phyloP scores from a whole-genome alignment of 2,888 invertebrate genomes.

The Maniola hyperantus region DNA sequence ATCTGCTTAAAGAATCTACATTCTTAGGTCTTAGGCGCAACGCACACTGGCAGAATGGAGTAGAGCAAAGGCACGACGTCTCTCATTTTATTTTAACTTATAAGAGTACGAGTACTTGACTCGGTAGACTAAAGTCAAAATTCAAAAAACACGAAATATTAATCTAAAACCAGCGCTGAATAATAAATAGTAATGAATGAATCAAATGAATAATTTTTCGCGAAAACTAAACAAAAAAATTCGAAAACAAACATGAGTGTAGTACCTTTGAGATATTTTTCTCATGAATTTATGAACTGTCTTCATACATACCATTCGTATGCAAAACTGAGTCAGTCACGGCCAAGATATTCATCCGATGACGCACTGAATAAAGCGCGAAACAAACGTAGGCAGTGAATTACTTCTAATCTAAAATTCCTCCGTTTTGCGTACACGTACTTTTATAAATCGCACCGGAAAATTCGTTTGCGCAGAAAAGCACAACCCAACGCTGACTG shows the following conservation, averaged over 20 bases:
- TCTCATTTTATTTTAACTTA: too few species aligned
- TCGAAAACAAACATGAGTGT: slow-evolving; percentile 22
- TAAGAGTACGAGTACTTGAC: too few species aligned
- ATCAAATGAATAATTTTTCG: slow-evolving; percentile 8
- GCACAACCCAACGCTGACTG: too few species aligned
- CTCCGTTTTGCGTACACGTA: too few species aligned
- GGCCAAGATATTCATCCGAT: slow-evolving; percentile 43
- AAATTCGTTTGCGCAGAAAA: too few species aligned
- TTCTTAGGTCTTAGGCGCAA: background rate
- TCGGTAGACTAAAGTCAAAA: too few species aligned
- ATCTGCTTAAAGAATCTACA: background rate
- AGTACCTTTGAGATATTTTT: slow-evolving; percentile 5
- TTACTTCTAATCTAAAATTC: too few species aligned
- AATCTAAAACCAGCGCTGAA: background rate
- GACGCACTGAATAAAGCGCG: slow-evolving; percentile 47
- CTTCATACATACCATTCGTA: slow-evolving; percentile 30
- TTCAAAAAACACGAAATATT: background rate
- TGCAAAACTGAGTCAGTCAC: slow-evolving; percentile 37
- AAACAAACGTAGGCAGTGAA: slow-evolving; percentile 1
- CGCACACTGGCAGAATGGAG: too few species aligned
- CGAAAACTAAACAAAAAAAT: slow-evolving; percentile 9
- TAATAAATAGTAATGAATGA: slow-evolving; percentile 9
- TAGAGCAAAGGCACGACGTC: too few species aligned
- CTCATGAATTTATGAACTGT: slow-evolving; percentile 22
- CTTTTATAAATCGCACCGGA: too few species aligned